Evolutionary conservation across 92 coral and sea anemone genomes (phyloP).

Genomic region (Phymanthus crucifer): DNA sequence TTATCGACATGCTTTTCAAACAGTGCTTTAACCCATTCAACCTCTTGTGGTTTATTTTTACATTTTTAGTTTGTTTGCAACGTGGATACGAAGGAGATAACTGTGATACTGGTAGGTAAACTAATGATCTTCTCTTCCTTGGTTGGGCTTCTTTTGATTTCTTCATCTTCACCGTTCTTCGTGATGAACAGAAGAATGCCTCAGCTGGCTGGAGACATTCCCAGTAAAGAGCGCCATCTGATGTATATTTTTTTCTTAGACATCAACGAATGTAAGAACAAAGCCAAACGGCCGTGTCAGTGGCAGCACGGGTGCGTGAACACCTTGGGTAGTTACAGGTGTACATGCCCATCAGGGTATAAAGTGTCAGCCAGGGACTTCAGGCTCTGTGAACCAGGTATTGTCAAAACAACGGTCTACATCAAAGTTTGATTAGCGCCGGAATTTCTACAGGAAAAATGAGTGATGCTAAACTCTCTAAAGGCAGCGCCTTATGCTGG

Average conservation of each 20-base stretch:
- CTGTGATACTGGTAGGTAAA: constrained; percentile 51
- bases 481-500: too few species aligned
- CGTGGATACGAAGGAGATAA: constrained; percentile 58
- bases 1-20: too few species aligned
- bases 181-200: too few species aligned
- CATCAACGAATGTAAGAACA: constrained; percentile 54
- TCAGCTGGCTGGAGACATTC: too few species aligned
- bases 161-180: too few species aligned
- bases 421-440: too few species aligned
- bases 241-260: constrained; percentile 13
- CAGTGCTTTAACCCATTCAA: too few species aligned
- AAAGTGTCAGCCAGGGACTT: constrained; percentile 43
- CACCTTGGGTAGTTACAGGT: constrained; percentile 49
- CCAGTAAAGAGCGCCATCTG: too few species aligned
- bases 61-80: constrained; percentile 40
- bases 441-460: too few species aligned
- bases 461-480: too few species aligned
- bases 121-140: neutral
- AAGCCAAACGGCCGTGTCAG: constrained; percentile 38
- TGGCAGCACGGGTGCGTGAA: constrained; percentile 63
- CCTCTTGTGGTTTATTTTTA: neutral
- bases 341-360: constrained; percentile 57
- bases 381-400: constrained; percentile 54
- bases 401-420: too few species aligned
- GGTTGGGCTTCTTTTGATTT: neutral